These are phyloP conservation scores for Drosophila kepulauana DNA, from an alignment of 1,140 invertebrate genomes.

Conservation along the genomic window DNA sequence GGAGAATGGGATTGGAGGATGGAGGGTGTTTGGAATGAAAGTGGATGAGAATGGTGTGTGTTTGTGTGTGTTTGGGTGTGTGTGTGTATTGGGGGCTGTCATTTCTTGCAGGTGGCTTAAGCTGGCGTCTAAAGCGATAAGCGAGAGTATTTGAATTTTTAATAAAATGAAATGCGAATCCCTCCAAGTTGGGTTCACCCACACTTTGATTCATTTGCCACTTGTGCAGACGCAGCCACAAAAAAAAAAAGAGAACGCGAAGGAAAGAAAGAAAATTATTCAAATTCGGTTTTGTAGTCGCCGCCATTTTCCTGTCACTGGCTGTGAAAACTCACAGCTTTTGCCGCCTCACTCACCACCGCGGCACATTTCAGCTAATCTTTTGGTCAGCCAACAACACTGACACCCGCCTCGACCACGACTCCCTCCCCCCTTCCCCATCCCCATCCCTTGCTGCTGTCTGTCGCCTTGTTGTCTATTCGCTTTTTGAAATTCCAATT, in stretches of 20 bases:
- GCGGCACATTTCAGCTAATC: conserved; percentile 63
- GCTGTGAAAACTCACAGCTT: conserved; percentile 79
- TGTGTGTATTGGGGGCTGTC: conserved; percentile 15
- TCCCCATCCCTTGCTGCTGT: not conserved
- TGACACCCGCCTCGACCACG: conserved; percentile 17
- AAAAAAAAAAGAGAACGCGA: conserved; percentile 3
- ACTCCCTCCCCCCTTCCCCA: not conserved
- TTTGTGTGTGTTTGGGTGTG: not conserved
- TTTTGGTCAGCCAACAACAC: conserved; percentile 72
- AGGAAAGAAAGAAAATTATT: conserved; percentile 54
- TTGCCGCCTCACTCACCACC: conserved; percentile 31
- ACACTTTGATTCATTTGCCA: conserved; percentile 54
- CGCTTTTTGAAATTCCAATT: conserved; percentile 81
- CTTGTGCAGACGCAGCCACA: conserved; percentile 44
- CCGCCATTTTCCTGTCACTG: conserved; percentile 79
- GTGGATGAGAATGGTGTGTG: not conserved
- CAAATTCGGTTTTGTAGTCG: conserved; percentile 70
- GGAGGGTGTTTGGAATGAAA: conserved; percentile 9
- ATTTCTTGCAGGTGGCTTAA: conserved; percentile 70
- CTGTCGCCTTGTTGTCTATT: conserved; percentile 65
- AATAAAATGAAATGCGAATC: conserved; percentile 81
- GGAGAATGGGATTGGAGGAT: conserved; percentile 22
- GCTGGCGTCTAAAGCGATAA: conserved; percentile 77
- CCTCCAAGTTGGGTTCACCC: conserved; percentile 39
- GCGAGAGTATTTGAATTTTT: conserved; percentile 81